A percentile compares a stretch with the other conserved stretches of the same genome.
These are phyloP conservation scores for Oreotrochilus melanogaster DNA, from an alignment of 2,113 vertebrate genomes.

Conservation along the genomic window DNA sequence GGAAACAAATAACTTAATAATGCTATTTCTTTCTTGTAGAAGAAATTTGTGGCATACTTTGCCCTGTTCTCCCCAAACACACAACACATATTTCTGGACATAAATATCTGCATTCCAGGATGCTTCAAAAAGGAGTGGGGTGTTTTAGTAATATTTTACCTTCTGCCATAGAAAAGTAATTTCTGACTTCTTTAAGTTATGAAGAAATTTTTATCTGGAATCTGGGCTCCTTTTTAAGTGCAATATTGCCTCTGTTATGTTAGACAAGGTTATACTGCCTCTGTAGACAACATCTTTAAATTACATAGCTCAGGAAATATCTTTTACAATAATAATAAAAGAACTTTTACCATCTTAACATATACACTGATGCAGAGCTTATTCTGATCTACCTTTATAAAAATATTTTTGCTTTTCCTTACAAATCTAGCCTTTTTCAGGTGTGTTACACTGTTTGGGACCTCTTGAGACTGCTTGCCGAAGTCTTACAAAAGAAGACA, in stretches of 20 bases:
- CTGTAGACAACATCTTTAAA: neutral
- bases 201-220: neutral
- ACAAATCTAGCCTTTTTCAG: neutral
- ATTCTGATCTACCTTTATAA: neutral
- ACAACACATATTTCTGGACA: neutral
- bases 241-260: neutral
- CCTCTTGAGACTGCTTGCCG: neutral
- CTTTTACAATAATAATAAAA: neutral
- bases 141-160: neutral
- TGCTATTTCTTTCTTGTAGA: neutral
- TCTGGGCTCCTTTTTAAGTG: neutral
- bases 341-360: neutral
- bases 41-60: neutral
- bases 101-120: neutral
- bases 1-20: neutral
- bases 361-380: neutral
- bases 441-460: neutral
- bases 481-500: neutral
- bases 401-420: neutral
- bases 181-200: neutral
- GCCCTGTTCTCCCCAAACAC: neutral
- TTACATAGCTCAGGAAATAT: neutral
- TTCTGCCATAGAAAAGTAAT: neutral
- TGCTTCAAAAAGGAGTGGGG: neutral
- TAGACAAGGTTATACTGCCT: neutral